Conservation (phyloP, 2,888 invertebrate genomes). For the Calameuta pallipes region DNA sequence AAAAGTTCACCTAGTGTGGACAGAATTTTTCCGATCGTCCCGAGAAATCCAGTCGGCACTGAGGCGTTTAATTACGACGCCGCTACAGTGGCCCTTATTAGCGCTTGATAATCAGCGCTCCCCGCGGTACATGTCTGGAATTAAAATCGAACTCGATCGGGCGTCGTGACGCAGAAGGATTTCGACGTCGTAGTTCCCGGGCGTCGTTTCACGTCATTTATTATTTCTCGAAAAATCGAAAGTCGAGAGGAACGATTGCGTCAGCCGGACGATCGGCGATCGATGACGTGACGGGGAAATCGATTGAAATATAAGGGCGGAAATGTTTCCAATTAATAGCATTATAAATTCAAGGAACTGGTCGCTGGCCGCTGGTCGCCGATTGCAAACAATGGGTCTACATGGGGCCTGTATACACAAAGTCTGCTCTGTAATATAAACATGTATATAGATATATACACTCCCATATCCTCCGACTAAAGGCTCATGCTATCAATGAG, state of each 20-base stretch:
- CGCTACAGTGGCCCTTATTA: neutral
- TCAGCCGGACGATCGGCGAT: conserved; percentile 4
- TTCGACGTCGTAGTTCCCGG: neutral
- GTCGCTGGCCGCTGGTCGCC: conserved; percentile 37
- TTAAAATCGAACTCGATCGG: neutral
- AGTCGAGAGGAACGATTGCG: conserved; percentile 14
- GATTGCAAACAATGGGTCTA: conserved; percentile 47
- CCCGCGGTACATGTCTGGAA: neutral
- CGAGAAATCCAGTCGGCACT: neutral
- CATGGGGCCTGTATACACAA: neutral
- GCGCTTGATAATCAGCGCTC: neutral
- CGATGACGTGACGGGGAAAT: conserved; percentile 3
- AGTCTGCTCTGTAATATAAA: neutral
- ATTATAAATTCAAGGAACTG: conserved; percentile 49
- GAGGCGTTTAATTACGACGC: neutral
- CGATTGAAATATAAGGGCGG: conserved; percentile 58
- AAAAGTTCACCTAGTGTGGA: neutral
- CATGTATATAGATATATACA: neutral
- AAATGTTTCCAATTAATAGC: conserved; percentile 57
- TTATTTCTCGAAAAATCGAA: neutral
- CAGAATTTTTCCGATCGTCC: neutral
- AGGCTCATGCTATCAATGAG: conserved; percentile 35
- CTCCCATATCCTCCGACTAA: conserved; percentile 11
- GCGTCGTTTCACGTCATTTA: neutral
- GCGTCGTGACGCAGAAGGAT: neutral